Evolutionary conservation across 1,140 invertebrate genomes (phyloP).

Genomic region (Ridgeia piscesae): DNA sequence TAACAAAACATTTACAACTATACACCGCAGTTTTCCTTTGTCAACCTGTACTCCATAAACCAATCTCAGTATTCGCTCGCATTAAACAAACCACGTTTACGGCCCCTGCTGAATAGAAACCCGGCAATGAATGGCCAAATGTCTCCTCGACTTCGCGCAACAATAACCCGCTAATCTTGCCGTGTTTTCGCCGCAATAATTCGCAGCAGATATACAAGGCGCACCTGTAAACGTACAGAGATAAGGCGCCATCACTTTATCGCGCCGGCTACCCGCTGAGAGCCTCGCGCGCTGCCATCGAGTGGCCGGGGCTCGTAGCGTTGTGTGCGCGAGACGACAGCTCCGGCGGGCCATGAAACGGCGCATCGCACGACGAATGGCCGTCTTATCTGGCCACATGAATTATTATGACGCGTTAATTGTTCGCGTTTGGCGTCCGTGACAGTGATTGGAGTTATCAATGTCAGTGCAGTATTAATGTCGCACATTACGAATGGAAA

Average conservation of each 20-base stretch:
- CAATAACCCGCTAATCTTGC: neutral
- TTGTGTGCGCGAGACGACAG: neutral
- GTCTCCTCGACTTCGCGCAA: neutral
- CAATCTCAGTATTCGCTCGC: neutral
- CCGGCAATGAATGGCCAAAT: neutral
- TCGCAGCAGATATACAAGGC: neutral
- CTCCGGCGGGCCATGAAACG: neutral
- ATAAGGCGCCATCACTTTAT: neutral
- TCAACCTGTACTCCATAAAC: neutral
- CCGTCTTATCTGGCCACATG: neutral
- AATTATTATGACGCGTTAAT: constrained; percentile 6
- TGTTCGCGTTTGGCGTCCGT: neutral
- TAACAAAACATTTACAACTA: neutral
- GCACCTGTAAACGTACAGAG: neutral
- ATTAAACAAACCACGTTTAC: neutral
- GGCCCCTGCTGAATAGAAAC: neutral
- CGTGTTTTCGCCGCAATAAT: neutral
- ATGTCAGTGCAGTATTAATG: constrained; percentile 5
- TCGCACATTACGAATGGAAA: neutral
- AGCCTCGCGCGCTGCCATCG: neutral
- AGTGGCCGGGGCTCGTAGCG: neutral
- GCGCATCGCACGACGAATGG: neutral
- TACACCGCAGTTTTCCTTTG: neutral
- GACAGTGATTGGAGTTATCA: neutral
- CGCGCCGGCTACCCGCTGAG: neutral